Base-by-base conservation (phyloP, 2,113 vertebrate species). In the Rhea americana region DNA sequence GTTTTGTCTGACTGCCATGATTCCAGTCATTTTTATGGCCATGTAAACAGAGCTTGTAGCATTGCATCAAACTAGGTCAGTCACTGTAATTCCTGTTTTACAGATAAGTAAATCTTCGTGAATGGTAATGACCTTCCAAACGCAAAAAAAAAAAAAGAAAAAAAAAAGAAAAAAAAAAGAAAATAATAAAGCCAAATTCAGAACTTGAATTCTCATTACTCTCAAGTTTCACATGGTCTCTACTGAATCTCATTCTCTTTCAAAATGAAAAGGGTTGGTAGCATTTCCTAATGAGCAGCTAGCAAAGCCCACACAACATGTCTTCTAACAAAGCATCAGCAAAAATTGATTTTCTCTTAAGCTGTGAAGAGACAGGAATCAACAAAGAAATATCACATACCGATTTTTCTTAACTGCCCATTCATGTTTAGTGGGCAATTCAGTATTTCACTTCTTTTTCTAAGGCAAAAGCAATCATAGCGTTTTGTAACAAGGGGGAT, bases 51-150 rank as follows among this genome's bases (percentile, higher is more conserved):
- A 70, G 76, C 24, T 76, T 50, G 22, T 26, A 59, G 21, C 51
- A 67, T 2, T 78, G 56, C 48, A 84, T 75, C 76, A 28, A 91
- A 94, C 73, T 88, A 94, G 85, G 85, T 94, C 85, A 93, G 65
- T 53, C 91, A 66, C 77, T 45, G 59, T 10, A 68, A 62, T 22
- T 78, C 17, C 58, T 48, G 4, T 58, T 83, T 53, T 50, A 81
- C 37, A 90, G 53, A 45, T 17, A 78, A 2, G 6, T 53, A 93
- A 93, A 93, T 45, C 17, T 53, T 74, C 94, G 26, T 8, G 55
- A 18, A 82, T 50, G 65, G 74, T 43, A 76, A 51, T 47, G 53
- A 91, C 77, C 79, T 86, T 75, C 45, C 76, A 86, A 90, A 78
- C 80, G 63, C 22, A 51, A 71, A 25, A 56, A 55, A 55, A 50